A percentile compares a stretch with the other conserved stretches of the same genome.
These are phyloP conservation scores for Drosophila imparisetae DNA, from an alignment of 2,888 invertebrate species.

Conservation along the genomic window DNA sequence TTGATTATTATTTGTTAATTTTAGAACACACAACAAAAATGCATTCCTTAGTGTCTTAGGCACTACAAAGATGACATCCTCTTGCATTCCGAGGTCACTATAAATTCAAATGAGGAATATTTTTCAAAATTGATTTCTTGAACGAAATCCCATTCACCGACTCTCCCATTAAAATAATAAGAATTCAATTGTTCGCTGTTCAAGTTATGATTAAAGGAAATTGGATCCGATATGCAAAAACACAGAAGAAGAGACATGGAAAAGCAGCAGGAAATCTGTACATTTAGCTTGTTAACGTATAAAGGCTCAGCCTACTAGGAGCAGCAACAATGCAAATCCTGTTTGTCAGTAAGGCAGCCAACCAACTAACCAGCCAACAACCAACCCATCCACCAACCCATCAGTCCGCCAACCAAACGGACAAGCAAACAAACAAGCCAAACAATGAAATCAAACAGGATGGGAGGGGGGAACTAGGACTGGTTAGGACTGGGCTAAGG, in stretches of 20 bases:
- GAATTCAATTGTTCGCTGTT: background rate
- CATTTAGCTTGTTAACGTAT: slow-evolving; percentile 53
- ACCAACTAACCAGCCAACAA: background rate
- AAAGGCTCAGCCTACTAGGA: slow-evolving; percentile 28
- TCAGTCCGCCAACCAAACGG: slow-evolving; percentile 23
- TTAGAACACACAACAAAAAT: too few species aligned
- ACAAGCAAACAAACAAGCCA: slow-evolving; percentile 56
- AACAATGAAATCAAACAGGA: slow-evolving; percentile 69
- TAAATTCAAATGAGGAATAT: background rate
- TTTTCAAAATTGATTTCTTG: background rate
- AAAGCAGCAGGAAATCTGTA: slow-evolving; percentile 29
- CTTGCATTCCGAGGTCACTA: background rate
- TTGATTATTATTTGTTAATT: background rate
- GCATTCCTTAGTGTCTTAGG: too few species aligned
- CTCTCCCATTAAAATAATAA: background rate
- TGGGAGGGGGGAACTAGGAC: slow-evolving; percentile 7
- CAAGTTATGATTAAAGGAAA: background rate
- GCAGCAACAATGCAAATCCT: slow-evolving; percentile 48
- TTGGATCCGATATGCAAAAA: background rate
- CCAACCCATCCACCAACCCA: slow-evolving; percentile 1
- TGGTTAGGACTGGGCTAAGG: background rate
- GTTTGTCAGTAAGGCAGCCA: slow-evolving; percentile 40
- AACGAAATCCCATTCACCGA: background rate
- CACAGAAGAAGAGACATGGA: background rate
- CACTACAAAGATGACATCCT: background rate